These are phyloP conservation scores for Reinhardtius hippoglossoides DNA, from an alignment of 2,113 vertebrate species.

Conservation along the genomic window DNA sequence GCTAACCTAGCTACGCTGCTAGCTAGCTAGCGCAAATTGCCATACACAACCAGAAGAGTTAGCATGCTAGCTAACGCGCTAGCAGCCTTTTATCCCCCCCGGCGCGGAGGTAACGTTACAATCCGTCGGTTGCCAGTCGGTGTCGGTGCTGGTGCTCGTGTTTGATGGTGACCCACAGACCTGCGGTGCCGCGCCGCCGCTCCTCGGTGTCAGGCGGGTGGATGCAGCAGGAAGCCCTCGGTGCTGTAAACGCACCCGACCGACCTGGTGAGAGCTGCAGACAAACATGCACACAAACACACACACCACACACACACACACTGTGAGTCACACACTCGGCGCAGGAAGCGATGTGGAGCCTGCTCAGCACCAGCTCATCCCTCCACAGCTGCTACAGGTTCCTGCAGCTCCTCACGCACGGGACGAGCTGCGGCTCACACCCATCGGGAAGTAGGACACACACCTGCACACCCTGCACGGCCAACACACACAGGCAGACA, in stretches of 20 bases:
- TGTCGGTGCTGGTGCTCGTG: not conserved
- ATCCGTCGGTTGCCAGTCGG: accelerated
- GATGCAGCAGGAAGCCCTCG: constrained; percentile 73
- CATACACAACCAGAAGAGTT: constrained; percentile 55
- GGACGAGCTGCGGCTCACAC: not conserved
- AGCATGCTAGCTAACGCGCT: constrained; percentile 63
- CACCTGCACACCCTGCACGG: not conserved
- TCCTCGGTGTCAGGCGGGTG: constrained; percentile 38
- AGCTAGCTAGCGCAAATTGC: constrained; percentile 40
- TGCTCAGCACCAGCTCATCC: not conserved
- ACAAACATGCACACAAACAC: constrained; percentile 46
- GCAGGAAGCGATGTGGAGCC: no score
- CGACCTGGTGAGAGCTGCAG: constrained; percentile 62
- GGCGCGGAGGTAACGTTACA: not conserved
- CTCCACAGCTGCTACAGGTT: not conserved
- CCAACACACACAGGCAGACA: not conserved
- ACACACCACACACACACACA: constrained; percentile 2
- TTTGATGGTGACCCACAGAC: constrained; percentile 43
- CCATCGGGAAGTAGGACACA: constrained; percentile 19
- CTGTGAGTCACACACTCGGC: not conserved
- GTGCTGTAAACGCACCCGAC: constrained; percentile 51
- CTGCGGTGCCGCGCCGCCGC: constrained; percentile 35
- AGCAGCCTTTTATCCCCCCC: constrained; percentile 26
- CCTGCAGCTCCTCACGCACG: not conserved
- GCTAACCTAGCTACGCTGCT: constrained; percentile 55